These are phyloP conservation scores for Pachyramphus minor DNA, from an alignment of 2,113 vertebrate genomes.

Conservation along the genomic window DNA sequence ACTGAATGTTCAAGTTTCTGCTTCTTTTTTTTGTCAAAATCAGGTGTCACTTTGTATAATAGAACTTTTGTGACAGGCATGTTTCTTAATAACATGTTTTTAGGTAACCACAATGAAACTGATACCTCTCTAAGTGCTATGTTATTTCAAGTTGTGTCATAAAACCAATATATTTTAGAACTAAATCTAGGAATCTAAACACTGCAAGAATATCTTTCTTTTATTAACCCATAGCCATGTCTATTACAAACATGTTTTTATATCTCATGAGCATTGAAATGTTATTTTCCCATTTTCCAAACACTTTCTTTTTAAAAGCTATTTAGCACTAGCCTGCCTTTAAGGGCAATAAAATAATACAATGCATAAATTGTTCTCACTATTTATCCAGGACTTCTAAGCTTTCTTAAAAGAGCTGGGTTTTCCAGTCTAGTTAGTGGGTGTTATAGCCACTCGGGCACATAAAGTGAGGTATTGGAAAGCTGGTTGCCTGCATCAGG, in stretches of 20 bases:
- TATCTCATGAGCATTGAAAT: background rate
- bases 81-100: constrained; percentile 32
- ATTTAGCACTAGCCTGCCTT: background rate
- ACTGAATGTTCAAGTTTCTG: background rate
- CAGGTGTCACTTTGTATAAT: background rate
- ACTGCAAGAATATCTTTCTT: background rate
- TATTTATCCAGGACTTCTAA: background rate
- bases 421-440: background rate
- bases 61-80: background rate
- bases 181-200: background rate
- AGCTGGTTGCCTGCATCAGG: background rate
- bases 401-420: background rate
- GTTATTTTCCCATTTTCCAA: background rate
- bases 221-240: background rate
- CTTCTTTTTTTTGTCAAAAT: background rate
- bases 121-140: background rate
- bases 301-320: background rate
- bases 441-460: background rate
- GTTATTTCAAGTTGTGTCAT: background rate
- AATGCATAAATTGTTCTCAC: background rate
- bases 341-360: background rate
- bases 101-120: background rate
- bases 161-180: background rate
- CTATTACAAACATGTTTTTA: background rate
- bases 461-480: background rate